These are phyloP conservation scores for Chelonus formosanus DNA, from an alignment of 2,888 invertebrate species.

Conservation along the genomic window DNA sequence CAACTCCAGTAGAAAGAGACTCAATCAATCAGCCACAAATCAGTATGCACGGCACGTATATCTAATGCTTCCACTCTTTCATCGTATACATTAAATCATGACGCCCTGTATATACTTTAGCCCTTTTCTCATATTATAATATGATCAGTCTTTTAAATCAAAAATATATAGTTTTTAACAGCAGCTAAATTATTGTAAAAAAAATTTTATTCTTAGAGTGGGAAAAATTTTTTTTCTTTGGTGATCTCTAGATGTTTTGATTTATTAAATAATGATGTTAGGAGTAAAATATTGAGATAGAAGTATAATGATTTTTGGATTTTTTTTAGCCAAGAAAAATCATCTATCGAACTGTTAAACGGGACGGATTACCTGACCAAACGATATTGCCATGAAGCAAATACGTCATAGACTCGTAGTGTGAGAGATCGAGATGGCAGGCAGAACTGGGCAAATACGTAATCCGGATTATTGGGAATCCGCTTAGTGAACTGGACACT, in stretches of 20 bases:
- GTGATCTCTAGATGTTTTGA: too few relatives aligned
- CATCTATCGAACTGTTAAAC: constrained; percentile 42
- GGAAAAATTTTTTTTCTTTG: too few relatives aligned
- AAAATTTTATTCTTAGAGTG: neutral
- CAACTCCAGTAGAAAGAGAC: constrained; percentile 58
- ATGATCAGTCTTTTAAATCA: neutral
- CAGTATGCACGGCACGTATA: constrained; percentile 65
- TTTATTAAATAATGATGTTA: too few relatives aligned
- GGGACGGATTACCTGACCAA: constrained; percentile 42
- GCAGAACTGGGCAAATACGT: constrained; percentile 59
- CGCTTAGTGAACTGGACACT: constrained; percentile 64
- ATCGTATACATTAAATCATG: constrained; percentile 65
- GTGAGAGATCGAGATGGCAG: constrained; percentile 59
- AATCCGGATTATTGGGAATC: constrained; percentile 65
- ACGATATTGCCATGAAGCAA: constrained; percentile 56
- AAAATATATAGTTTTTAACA: neutral
- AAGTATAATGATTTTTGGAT: too few relatives aligned
- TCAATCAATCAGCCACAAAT: constrained; percentile 65
- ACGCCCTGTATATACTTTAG: constrained; percentile 32
- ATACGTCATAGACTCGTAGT: constrained; percentile 57
- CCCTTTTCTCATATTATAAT: neutral
- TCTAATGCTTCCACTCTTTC: constrained; percentile 65
- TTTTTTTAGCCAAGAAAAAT: too few relatives aligned
- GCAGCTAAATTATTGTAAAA: neutral
- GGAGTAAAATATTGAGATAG: too few relatives aligned